These are phyloP conservation scores for Andrena hattorfiana DNA, from an alignment of 2,888 invertebrate species.

Conservation along the genomic window DNA sequence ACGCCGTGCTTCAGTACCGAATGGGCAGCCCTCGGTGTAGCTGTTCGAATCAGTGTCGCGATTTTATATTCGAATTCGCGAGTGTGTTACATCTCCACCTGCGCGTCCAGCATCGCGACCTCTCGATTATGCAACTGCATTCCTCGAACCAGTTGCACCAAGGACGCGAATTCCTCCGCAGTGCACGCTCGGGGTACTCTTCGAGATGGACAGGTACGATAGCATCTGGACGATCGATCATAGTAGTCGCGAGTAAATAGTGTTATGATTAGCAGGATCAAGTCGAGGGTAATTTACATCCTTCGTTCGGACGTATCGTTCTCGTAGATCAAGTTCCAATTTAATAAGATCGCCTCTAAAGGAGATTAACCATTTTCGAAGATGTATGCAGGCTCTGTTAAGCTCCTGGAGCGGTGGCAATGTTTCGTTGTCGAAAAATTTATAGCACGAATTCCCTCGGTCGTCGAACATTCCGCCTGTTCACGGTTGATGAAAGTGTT, in stretches of 20 bases:
- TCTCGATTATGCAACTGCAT: constrained; percentile 71
- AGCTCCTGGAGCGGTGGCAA: no score
- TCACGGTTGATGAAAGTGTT: constrained; percentile 47
- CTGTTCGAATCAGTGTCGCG: no score
- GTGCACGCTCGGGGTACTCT: constrained; percentile 29
- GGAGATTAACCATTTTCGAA: no score
- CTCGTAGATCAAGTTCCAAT: no score
- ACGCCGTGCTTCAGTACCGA: no score
- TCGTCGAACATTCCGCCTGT: constrained; percentile 26
- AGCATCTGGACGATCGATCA: constrained; percentile 42
- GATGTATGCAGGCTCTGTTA: no score
- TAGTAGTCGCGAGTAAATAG: constrained; percentile 18
- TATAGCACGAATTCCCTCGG: constrained; percentile 17
- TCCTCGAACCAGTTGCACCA: constrained; percentile 72
- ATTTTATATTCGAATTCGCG: no score
- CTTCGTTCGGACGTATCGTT: no score
- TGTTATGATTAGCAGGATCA: constrained; percentile 21
- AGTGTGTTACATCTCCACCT: constrained; percentile 37
- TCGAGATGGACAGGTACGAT: constrained; percentile 23
- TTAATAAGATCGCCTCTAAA: no score
- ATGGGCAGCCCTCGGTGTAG: no score
- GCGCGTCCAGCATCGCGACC: constrained; percentile 20
- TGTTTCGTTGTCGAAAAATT: neutral
- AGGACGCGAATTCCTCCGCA: constrained; percentile 66
- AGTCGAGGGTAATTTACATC: neutral